These are phyloP conservation scores for Mesorhabditis belari DNA, from an alignment of 2,888 invertebrate genomes.

Conservation along the genomic window DNA sequence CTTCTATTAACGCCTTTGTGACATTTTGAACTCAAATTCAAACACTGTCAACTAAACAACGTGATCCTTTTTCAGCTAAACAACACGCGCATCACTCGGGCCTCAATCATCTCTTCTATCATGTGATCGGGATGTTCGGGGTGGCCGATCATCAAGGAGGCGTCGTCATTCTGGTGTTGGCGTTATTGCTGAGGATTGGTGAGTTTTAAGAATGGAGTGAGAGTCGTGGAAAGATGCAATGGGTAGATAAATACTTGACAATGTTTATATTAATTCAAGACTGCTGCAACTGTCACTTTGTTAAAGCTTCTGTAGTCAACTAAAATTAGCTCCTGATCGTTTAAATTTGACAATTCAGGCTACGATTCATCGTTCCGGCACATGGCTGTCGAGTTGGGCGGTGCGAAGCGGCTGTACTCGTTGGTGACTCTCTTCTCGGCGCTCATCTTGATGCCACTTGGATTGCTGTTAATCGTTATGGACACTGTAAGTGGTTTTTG, in stretches of 20 bases:
- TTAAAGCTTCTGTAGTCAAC: neutral
- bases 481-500: constrained; percentile 13
- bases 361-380: constrained; percentile 54
- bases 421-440: constrained; percentile 57
- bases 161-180: constrained; percentile 56
- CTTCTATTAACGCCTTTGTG: too few species aligned
- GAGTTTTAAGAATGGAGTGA: neutral
- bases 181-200: constrained; percentile 55
- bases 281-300: too few species aligned
- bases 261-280: too few species aligned
- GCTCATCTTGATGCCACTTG: constrained; percentile 56
- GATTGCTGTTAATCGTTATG: constrained; percentile 54
- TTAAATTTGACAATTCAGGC: constrained; percentile 14
- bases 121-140: constrained; percentile 57
- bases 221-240: too few species aligned
- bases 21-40: neutral
- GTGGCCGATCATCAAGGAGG: constrained; percentile 61
- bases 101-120: constrained; percentile 57
- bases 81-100: constrained; percentile 56
- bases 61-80: constrained; percentile 45
- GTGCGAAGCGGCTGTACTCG: constrained; percentile 57
- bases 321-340: neutral
- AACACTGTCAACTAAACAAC: neutral
- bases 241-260: too few species aligned
- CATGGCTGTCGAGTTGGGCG: constrained; percentile 58